These are phyloP conservation scores for Alcedo atthis DNA, from an alignment of 2,797 vertebrate species.

Conservation along the genomic window DNA sequence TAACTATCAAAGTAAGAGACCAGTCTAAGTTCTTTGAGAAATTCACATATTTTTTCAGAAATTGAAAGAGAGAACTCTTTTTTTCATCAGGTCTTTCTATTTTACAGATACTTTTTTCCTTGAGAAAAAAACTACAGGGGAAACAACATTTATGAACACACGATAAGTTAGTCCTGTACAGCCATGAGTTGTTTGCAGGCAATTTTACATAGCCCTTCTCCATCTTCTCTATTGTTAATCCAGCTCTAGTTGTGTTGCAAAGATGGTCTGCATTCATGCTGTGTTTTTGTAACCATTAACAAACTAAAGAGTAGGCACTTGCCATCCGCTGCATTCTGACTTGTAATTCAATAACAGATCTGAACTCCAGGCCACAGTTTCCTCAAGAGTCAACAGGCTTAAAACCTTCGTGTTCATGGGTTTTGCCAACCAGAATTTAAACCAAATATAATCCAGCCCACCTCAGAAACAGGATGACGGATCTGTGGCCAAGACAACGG, in stretches of 20 bases:
- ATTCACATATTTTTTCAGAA: fast-evolving
- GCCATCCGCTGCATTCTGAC: background rate
- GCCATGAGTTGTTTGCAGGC: background rate
- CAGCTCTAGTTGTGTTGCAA: background rate
- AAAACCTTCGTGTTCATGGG: background rate
- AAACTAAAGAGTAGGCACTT: background rate
- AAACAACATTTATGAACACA: background rate
- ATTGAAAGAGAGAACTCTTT: background rate
- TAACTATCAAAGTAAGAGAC: background rate
- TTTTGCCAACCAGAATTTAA: constrained; percentile 2
- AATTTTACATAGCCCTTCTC: background rate
- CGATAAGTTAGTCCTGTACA: background rate
- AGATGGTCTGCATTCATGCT: background rate
- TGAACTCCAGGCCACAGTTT: constrained; percentile 27
- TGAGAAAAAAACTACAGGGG: background rate
- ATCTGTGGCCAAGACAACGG: background rate
- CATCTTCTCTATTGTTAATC: background rate
- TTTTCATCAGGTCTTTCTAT: background rate
- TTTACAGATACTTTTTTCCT: background rate
- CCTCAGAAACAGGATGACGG: background rate
- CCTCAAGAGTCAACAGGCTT: background rate
- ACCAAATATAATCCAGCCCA: background rate
- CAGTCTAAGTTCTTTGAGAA: background rate
- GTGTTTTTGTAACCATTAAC: background rate
- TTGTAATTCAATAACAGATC: background rate